Evolutionary conservation across 2,797 vertebrate species (phyloP), one percentile per base, ranked within the genome.

Genomic region (Coregonus ussuriensis): DNA sequence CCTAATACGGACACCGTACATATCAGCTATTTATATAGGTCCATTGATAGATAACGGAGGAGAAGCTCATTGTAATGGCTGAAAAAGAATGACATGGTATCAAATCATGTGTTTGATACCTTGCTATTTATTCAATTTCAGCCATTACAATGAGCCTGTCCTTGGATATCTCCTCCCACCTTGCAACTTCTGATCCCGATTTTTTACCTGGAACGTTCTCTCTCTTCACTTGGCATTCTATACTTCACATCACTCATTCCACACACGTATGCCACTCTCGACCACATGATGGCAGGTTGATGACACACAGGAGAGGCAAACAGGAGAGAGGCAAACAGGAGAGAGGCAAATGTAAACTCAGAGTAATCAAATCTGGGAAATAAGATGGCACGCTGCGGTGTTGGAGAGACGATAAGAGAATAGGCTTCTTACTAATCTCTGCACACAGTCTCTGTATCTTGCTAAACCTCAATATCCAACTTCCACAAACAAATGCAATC

Each of bases 331-430:
- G 77, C 79, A 47, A 47, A 87, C 82, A 77, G 52, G 73, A 77
- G 71, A 62, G 85, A 85, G 85, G 77, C 79, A 47, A 47, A 87
- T 89, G 86, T 87, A 92, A 89, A 91, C 90, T 74, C 83, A 82
- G 87, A 85, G 86, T 83, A 83, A 89, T 89, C 87, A 88, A 47
- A 47, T 47, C 41, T 47, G 41, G 41, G 41, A 9, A 47, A 88
- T 84, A 88, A 91, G 87, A 78, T 74, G 81, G 81, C 68, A 71
- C 72, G 77, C 86, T 83, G 13, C 0, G 81, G 83, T 77, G 75
- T 76, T 6, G 81, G 41, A 14, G 75, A 88, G 85, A 92, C 9
- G 68, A 74, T 87, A 86, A 84, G 75, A 85, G 66, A 71, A 70
- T 14, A 41, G 2, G 63, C 78, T 78, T 87, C 82, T 77, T 80